Evolutionary conservation across 2,797 vertebrate genomes (phyloP).

Genomic region (Valencia hispanica): DNA sequence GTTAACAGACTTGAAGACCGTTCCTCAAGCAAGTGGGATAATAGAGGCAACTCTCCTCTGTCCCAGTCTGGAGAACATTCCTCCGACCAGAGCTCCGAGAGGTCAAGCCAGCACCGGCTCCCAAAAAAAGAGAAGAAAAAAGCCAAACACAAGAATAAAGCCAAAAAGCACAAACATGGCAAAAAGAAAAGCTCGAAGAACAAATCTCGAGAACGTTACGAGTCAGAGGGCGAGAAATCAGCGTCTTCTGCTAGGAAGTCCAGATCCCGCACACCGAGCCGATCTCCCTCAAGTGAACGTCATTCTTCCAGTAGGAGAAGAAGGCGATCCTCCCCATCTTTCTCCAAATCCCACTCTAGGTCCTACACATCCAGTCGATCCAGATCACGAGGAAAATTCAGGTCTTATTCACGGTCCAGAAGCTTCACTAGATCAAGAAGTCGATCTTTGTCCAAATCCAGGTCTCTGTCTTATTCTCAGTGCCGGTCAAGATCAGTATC

Average conservation of each 20-base stretch:
- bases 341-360: constrained; percentile 84
- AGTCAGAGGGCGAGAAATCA: constrained; percentile 79
- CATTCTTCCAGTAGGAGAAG: constrained; percentile 82
- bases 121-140: constrained; percentile 91
- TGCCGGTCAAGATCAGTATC: constrained; percentile 72
- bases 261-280: constrained; percentile 81
- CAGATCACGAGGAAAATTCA: constrained; percentile 68
- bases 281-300: constrained; percentile 79
- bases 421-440: constrained; percentile 65
- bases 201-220: constrained; percentile 60
- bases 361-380: constrained; percentile 80
- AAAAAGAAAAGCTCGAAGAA: constrained; percentile 84
- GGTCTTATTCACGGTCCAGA: constrained; percentile 81
- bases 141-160: constrained; percentile 91
- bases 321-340: constrained; percentile 76
- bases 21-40: constrained; percentile 89
- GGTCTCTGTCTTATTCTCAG: constrained; percentile 71
- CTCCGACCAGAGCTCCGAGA: constrained; percentile 82
- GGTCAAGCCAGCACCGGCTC: constrained; percentile 79
- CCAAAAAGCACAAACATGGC: constrained; percentile 90
- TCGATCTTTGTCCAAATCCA: constrained; percentile 76
- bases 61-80: constrained; percentile 87
- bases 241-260: constrained; percentile 80
- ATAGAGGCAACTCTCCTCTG: constrained; percentile 87
- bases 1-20: constrained; percentile 81